Conservation (phyloP, 1,140 invertebrate species). For the Pygmarrhopalites habei region DNA sequence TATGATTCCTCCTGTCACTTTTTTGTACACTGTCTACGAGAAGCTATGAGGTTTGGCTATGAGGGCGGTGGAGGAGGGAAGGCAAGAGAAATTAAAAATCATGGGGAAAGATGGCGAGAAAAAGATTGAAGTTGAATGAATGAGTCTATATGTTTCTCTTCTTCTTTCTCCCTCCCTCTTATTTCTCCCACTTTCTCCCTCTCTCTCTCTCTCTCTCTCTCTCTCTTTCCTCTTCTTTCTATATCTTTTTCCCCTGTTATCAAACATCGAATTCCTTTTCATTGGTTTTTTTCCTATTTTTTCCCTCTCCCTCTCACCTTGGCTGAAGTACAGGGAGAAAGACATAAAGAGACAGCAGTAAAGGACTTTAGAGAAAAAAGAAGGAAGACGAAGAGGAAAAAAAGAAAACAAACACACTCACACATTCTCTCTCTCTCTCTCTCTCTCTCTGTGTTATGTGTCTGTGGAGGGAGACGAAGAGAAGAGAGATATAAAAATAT, state of each 20-base stretch:
- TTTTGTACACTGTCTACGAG: neutral
- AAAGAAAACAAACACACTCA: constrained; percentile 7
- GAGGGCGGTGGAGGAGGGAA: neutral
- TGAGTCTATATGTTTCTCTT: neutral
- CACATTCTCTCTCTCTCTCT: too few species aligned
- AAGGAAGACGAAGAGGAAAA: constrained; percentile 13
- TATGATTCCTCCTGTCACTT: neutral
- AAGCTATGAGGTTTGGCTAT: neutral
- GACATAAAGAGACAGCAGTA: neutral
- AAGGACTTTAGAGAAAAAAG: constrained; percentile 9
- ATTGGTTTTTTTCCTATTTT: too few species aligned
- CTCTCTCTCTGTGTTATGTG: too few species aligned
- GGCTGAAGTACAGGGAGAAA: neutral
- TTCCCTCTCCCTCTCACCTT: too few species aligned
- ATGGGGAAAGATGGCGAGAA: neutral
- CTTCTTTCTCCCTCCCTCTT: neutral
- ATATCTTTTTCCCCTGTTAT: neutral
- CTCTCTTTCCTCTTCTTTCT: neutral
- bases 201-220: neutral
- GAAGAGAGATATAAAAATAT: too few species aligned
- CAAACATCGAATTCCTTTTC: too few species aligned
- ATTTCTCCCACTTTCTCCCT: neutral
- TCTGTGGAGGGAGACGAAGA: too few species aligned
- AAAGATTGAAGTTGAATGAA: constrained; percentile 6
- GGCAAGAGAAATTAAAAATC: neutral